Percentiles rank a stretch among this genome's conserved stretches.
Conservation (phyloP, 2,888 invertebrate species). For the Hirudinaria manillensis region DNA sequence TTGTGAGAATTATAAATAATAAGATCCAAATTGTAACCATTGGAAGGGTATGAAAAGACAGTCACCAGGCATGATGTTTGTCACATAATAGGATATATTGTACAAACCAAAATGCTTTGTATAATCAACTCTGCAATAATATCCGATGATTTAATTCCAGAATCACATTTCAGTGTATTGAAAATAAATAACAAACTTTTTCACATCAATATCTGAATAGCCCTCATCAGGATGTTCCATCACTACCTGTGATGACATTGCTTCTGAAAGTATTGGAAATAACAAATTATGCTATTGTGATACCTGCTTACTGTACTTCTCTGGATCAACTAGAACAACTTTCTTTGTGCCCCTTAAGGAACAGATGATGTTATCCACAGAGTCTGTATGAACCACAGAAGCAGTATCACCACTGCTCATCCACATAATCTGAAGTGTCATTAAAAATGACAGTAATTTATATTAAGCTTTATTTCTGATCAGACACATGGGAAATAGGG, state of each 20-base stretch:
- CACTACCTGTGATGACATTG: constrained; percentile 42
- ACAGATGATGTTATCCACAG: constrained; percentile 53
- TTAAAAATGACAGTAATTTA: background rate
- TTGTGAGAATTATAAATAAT: background rate
- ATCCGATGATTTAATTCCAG: background rate
- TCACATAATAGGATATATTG: constrained; percentile 46
- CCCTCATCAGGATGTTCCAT: constrained; percentile 48
- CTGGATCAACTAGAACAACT: constrained; percentile 49
- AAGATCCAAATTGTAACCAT: constrained; percentile 42
- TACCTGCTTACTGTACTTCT: constrained; percentile 38
- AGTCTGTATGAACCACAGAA: constrained; percentile 53
- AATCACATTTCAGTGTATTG: background rate
- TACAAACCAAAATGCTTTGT: constrained; percentile 46
- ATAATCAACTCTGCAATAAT: constrained; percentile 46
- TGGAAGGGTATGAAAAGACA: constrained; percentile 51
- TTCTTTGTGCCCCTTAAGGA: constrained; percentile 48
- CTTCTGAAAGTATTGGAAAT: background rate
- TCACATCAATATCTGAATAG: constrained; percentile 51
- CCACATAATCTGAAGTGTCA: constrained; percentile 46
- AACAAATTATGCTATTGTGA: background rate
- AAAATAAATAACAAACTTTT: constrained; percentile 43
- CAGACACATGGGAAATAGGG: too few relatives aligned
- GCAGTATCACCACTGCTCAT: constrained; percentile 53
- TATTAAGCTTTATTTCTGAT: background rate
- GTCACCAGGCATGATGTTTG: constrained; percentile 47